phyloP scores from a whole-genome alignment of 2,888 invertebrate species.

The Anarsia innoxiella region DNA sequence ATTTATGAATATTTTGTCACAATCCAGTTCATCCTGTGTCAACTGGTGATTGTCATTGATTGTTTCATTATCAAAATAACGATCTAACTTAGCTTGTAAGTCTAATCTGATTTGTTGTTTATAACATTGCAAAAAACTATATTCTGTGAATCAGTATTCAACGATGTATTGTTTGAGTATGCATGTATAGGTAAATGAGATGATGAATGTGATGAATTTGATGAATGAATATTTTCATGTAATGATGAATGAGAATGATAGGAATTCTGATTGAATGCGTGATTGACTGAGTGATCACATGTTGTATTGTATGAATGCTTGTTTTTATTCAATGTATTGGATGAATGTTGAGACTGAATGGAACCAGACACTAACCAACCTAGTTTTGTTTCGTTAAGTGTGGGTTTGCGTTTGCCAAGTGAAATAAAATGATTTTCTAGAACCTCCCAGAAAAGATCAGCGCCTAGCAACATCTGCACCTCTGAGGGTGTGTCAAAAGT shows the following conservation, averaged over 20 bases:
- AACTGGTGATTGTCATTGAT: no score
- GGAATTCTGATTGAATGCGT: no score
- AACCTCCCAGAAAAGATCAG: conserved; percentile 21
- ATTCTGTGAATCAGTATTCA: no score
- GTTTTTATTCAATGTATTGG: neutral
- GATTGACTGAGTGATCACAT: no score
- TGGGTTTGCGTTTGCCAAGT: conserved; percentile 22
- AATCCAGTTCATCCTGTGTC: neutral
- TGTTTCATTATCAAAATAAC: no score
- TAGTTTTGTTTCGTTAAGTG: conserved; percentile 17
- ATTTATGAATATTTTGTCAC: conserved; percentile 2
- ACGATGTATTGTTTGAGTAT: no score
- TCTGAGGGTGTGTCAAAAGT: conserved; percentile 18
- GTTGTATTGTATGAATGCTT: no score
- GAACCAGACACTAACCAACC: conserved; percentile 22
- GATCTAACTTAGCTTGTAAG: neutral
- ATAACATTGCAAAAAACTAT: no score
- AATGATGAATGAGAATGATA: no score
- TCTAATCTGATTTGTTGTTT: neutral
- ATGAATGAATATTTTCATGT: no score
- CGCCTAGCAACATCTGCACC: conserved; percentile 20
- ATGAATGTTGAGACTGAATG: conserved; percentile 1
- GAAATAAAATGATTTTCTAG: conserved; percentile 15
- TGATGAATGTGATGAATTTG: no score
- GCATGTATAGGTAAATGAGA: no score